Evolutionary conservation across 2,797 vertebrate genomes (phyloP), one percentile per base, ranked within the genome.

Genomic region (Coregonus suidteri): DNA sequence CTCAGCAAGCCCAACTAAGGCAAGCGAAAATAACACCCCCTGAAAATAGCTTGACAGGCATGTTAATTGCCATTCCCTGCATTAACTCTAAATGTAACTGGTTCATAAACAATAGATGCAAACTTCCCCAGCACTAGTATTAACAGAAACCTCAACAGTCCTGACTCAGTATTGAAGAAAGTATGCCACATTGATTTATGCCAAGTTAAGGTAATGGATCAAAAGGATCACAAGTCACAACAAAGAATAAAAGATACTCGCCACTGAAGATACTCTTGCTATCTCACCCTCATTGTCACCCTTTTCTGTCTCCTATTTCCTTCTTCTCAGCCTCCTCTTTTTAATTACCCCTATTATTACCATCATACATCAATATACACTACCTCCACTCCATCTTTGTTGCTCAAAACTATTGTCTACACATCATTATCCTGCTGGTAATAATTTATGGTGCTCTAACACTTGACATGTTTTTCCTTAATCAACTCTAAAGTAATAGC

Each of bases 61-160:
- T 93, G 91, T 93, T 93, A 93, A 94, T 94, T 92, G 91, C 89
- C 84, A 88, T 83, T 78, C 83, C 81, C 91, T 93, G 90, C 87
- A 79, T 81, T 86, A 85, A 75, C 86, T 92, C 90, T 91, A 86
- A 89, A 86, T 81, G 80, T 82, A 83, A 75, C 76, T 82, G 79
- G 56, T 71, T 64, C 18, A 59, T 54, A 37, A 74, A 9, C 70
- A 67, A 15, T 25, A 30, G 47, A n/a, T 81, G 82, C 30, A 83
- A 78, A 47, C 69, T 81, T 87, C 83, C 79, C 78, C 81, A 85
- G 75, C 71, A 71, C 2, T 20, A 66, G 73, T 53, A 41, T 76
- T 68, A 76, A 73, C 18, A 80, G 34, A 74, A 80, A 77, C 75
- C 73, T 68, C 2, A 64, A 72, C 25, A 35, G 18, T 16, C 25